Conservation (phyloP, 2,888 invertebrate genomes). For the Dorcus hopei region DNA sequence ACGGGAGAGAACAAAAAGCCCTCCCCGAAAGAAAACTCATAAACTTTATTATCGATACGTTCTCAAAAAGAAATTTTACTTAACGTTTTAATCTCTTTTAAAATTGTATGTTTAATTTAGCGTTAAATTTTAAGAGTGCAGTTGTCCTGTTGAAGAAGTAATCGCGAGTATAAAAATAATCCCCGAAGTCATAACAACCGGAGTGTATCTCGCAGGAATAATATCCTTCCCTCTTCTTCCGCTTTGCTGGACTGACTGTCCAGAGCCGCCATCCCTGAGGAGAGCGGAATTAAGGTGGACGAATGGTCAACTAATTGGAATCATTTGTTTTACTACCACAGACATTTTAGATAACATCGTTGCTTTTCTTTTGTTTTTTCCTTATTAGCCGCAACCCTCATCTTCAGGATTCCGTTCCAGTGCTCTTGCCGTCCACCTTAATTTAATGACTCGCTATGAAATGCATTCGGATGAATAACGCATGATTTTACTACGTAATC, state of each 20-base stretch:
- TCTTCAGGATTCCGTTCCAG: conserved; percentile 9
- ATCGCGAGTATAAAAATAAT: neutral
- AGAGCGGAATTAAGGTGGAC: conserved; percentile 40
- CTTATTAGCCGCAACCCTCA: conserved; percentile 21
- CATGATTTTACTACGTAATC: too few species aligned
- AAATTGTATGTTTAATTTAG: too few species aligned
- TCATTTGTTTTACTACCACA: conserved; percentile 39
- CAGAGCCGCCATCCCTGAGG: conserved; percentile 18
- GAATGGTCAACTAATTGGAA: conserved; percentile 45
- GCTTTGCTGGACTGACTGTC: neutral
- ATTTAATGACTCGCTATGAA: too few species aligned
- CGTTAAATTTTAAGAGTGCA: too few species aligned
- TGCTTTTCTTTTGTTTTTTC: conserved; percentile 19
- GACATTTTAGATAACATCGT: conserved; percentile 36
- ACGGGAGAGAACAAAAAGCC: too few species aligned
- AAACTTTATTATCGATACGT: too few species aligned
- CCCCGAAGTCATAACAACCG: conserved; percentile 1
- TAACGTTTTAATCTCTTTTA: too few species aligned
- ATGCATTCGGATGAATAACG: too few species aligned
- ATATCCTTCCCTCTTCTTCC: neutral
- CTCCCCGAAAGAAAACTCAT: too few species aligned
- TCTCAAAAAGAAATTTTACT: too few species aligned
- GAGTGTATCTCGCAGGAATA: neutral
- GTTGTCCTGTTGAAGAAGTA: too few species aligned
- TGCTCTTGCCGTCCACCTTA: neutral